Percentiles rank a stretch among this genome's conserved stretches.
Conservation (phyloP, 2,113 vertebrate genomes). For the Passer domesticus region DNA sequence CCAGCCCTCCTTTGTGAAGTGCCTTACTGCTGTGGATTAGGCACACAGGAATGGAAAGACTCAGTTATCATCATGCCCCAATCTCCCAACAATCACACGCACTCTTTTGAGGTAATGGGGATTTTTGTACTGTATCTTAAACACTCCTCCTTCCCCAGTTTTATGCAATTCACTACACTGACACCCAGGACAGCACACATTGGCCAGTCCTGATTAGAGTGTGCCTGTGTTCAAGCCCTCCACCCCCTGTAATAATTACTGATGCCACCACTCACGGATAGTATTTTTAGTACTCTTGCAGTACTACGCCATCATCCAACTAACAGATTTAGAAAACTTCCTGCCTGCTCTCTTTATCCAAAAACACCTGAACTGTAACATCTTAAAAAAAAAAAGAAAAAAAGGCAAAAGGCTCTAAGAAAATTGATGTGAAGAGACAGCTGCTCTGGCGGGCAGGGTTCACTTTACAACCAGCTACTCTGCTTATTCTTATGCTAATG, state of each 20-base stretch:
- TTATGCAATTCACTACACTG: background rate
- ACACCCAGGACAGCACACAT: background rate
- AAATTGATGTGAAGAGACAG: background rate
- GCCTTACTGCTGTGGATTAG: background rate
- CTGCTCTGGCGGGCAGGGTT: background rate
- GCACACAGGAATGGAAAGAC: background rate
- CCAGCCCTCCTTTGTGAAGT: background rate
- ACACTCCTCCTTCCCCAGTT: background rate
- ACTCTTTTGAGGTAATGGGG: background rate
- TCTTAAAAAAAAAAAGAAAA: background rate
- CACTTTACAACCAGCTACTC: background rate
- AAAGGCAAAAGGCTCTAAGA: background rate
- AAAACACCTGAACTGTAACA: background rate
- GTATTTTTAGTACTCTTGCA: background rate
- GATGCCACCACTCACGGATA: background rate
- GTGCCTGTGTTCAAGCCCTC: background rate
- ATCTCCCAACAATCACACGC: background rate
- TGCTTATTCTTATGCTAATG: background rate
- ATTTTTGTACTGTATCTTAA: background rate
- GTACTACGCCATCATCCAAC: background rate
- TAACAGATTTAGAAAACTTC: background rate
- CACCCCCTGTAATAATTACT: background rate
- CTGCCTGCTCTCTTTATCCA: background rate
- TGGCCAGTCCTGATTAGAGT: background rate
- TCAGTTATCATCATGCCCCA: background rate